Conservation (phyloP, 2,797 vertebrate species). For the Sarcoramphus papa region DNA sequence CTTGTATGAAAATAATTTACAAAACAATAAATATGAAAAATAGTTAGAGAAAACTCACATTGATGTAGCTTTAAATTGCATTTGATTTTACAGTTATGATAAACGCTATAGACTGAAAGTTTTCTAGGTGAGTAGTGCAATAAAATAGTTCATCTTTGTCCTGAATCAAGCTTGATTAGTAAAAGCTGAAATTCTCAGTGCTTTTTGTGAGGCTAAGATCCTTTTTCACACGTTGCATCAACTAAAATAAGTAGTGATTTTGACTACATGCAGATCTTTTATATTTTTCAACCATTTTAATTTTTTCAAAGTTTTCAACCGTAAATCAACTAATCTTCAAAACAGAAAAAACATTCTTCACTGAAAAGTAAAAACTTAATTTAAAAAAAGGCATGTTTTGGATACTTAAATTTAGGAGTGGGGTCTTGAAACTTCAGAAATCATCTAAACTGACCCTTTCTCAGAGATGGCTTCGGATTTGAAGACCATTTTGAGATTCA, state of each 20-base stretch:
- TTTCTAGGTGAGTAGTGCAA: background rate
- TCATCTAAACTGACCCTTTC: background rate
- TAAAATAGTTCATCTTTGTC: background rate
- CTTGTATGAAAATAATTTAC: background rate
- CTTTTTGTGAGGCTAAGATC: background rate
- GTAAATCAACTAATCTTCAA: background rate
- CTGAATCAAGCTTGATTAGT: background rate
- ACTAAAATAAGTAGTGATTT: background rate
- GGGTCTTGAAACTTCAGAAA: background rate
- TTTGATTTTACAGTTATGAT: background rate
- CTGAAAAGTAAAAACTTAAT: background rate
- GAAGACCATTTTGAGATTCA: background rate
- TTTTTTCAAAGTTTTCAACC: background rate
- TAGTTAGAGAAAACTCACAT: background rate
- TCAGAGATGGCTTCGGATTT: background rate
- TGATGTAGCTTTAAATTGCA: background rate
- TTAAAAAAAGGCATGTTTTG: rapidly evolving
- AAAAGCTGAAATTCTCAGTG: background rate
- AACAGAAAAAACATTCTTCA: background rate
- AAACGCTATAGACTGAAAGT: background rate
- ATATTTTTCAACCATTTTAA: background rate
- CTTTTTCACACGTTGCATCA: background rate
- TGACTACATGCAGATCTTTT: background rate
- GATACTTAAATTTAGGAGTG: background rate
- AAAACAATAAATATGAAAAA: background rate